Conservation (phyloP, 2,888 invertebrate genomes). For the Nephrotoma guestfalica region DNA sequence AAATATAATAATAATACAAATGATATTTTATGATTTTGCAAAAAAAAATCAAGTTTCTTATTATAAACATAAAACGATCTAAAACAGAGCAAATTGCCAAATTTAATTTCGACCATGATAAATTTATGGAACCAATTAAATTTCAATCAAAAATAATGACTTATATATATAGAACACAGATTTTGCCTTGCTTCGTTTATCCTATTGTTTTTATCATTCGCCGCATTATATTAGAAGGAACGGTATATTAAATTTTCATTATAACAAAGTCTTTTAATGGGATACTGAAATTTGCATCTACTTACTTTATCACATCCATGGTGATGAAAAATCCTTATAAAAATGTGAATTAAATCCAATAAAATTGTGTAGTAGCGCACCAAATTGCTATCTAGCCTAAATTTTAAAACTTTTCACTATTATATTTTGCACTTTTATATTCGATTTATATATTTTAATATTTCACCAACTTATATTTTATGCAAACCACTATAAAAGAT, state of each 20-base stretch:
- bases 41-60: background rate
- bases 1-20: background rate
- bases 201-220: background rate
- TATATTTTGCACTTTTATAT: background rate
- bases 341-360: background rate
- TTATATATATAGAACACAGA: background rate
- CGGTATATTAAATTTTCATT: background rate
- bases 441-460: background rate
- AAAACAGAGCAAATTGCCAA: background rate
- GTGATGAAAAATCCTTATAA: background rate
- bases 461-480: background rate
- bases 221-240: background rate
- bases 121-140: background rate
- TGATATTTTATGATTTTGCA: background rate
- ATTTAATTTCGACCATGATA: background rate
- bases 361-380: background rate
- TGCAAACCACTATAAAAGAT: background rate
- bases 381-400: background rate
- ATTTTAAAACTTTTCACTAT: background rate
- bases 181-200: background rate
- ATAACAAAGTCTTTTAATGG: background rate
- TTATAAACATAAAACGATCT: background rate
- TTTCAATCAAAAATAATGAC: background rate
- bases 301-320: background rate
- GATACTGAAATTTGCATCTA: background rate